A percentile compares a stretch with the other conserved stretches of the same genome.
These are phyloP conservation scores for Ceramica pisi DNA, from an alignment of 2,888 invertebrate species.

Conservation along the genomic window DNA sequence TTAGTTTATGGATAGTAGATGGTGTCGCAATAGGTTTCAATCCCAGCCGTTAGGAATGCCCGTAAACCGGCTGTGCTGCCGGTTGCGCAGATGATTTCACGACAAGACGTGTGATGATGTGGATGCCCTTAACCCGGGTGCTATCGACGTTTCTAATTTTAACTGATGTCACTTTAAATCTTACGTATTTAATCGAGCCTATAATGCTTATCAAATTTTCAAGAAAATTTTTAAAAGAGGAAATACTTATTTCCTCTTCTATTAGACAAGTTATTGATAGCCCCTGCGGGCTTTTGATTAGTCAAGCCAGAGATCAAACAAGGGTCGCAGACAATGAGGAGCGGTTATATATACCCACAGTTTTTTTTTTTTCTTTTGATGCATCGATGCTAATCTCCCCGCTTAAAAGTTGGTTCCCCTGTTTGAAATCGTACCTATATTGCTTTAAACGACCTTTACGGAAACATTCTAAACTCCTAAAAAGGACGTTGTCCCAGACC, in stretches of 20 bases:
- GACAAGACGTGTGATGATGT: not conserved
- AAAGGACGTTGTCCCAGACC: not conserved
- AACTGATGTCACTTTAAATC: constrained; percentile 18
- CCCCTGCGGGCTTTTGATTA: constrained; percentile 14
- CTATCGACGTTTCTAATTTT: constrained; percentile 21
- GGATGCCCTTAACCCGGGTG: constrained; percentile 30
- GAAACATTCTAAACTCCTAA: not conserved
- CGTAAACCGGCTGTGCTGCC: constrained; percentile 12
- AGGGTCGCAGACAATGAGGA: not conserved
- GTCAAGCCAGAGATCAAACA: constrained; percentile 9
- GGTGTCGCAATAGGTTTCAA: constrained; percentile 14
- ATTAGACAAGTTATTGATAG: not conserved
- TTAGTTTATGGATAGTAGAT: constrained; percentile 1
- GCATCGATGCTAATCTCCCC: not conserved
- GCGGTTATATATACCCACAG: not conserved
- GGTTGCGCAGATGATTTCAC: not conserved
- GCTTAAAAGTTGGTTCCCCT: not conserved
- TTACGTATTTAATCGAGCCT: not conserved
- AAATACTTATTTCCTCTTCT: not conserved
- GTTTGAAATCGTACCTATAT: not conserved
- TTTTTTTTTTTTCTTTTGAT: constrained; percentile 1
- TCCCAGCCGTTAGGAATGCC: constrained; percentile 25
- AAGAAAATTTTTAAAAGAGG: not conserved
- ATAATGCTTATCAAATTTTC: constrained; percentile 3
- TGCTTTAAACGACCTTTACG: not conserved